phyloP scores from a whole-genome alignment of 2,113 vertebrate species.

The Coracopsis vasa region DNA sequence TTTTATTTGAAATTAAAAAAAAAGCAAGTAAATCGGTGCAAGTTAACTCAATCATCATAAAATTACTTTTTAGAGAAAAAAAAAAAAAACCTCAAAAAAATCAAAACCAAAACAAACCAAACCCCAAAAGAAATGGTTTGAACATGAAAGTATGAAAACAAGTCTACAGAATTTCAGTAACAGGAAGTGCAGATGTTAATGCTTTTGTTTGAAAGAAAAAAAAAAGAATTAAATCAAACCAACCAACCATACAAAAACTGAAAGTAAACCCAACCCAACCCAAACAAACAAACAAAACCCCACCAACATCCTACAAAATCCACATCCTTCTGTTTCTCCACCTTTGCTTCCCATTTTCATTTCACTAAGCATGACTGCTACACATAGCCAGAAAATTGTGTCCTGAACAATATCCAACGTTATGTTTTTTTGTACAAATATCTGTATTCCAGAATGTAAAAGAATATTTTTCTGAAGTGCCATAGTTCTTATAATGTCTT shows the following conservation, averaged over 20 bases:
- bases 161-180: background rate
- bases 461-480: background rate
- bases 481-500: background rate
- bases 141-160: background rate
- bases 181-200: background rate
- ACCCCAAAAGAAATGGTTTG: rapidly evolving
- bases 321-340: rapidly evolving
- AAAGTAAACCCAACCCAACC: background rate
- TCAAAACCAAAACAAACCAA: no score
- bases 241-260: background rate
- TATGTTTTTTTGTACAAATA: background rate
- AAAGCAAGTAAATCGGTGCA: background rate
- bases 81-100: background rate
- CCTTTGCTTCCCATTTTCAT: background rate
- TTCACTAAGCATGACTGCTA: background rate
- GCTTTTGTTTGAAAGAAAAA: background rate
- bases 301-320: background rate
- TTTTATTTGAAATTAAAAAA: background rate
- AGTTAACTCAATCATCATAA: background rate
- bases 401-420: background rate
- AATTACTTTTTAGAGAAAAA: background rate
- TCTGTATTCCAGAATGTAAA: background rate
- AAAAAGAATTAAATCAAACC: background rate
- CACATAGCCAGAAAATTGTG: background rate
- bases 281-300: rapidly evolving